These are phyloP conservation scores for Drosophila tropicalis DNA, from an alignment of 1,140 invertebrate species.

Conservation along the genomic window DNA sequence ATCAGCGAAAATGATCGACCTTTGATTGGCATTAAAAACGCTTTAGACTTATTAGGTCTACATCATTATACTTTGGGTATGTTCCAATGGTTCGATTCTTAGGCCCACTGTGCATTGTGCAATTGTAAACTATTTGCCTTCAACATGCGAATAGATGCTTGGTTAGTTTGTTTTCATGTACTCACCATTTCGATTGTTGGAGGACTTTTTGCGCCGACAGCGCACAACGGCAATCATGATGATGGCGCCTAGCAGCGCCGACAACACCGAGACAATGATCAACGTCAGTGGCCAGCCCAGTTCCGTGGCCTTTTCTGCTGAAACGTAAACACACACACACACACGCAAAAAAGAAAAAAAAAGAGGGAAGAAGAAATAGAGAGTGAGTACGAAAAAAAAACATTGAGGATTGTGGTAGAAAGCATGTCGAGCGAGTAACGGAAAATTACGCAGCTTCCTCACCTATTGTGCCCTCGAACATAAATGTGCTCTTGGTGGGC, in stretches of 20 bases:
- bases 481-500: conserved; percentile 82
- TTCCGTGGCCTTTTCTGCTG: conserved; percentile 83
- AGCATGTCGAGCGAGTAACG: background rate
- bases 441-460: conserved; percentile 34
- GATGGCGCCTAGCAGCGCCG: conserved; percentile 84
- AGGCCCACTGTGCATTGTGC: conserved; percentile 25
- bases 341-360: conserved; percentile 6
- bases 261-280: conserved; percentile 85
- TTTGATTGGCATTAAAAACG: too few species aligned
- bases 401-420: background rate
- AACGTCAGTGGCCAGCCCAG: conserved; percentile 84
- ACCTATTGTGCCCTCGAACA: conserved; percentile 83
- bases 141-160: background rate
- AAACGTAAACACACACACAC: conserved; percentile 25
- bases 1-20: too few species aligned
- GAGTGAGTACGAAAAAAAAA: background rate
- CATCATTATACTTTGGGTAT: too few species aligned
- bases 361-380: background rate
- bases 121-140: conserved; percentile 13
- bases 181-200: conserved; percentile 82
- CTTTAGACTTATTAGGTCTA: too few species aligned
- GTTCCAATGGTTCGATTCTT: background rate
- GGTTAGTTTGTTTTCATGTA: conserved; percentile 33
- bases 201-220: conserved; percentile 82
- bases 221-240: conserved; percentile 85